Evolutionary conservation across 2,113 vertebrate species (phyloP).

Genomic region (Platysteira castanea): DNA sequence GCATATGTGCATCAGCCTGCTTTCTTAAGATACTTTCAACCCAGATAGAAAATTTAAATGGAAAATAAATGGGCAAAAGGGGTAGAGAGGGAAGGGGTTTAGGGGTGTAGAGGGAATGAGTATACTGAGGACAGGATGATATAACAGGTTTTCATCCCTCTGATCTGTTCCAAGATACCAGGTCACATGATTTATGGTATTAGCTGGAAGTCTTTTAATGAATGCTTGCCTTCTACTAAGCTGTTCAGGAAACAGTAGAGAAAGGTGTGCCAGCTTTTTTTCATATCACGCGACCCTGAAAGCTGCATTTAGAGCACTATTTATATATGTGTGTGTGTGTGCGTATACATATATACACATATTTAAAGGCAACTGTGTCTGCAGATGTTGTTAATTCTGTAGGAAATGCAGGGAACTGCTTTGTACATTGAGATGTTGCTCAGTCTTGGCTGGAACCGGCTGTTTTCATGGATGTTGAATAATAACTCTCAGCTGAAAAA

Average conservation of each 20-base stretch:
- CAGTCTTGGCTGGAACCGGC: not conserved
- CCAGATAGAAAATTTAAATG: not conserved
- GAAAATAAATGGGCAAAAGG: not conserved
- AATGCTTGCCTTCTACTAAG: not conserved
- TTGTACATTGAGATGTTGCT: not conserved
- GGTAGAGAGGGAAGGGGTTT: not conserved
- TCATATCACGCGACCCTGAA: not conserved
- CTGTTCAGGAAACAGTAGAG: not conserved
- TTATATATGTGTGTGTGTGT: fast-evolving
- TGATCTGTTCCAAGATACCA: not conserved
- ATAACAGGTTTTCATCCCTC: not conserved
- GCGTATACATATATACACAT: not conserved
- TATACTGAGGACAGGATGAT: not conserved
- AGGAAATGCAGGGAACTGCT: not conserved
- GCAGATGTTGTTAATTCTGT: not conserved
- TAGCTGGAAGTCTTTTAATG: not conserved
- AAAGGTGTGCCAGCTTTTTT: not conserved
- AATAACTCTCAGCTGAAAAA: not conserved
- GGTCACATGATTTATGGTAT: not conserved
- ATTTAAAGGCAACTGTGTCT: not conserved
- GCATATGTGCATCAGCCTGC: not conserved
- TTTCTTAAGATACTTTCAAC: not conserved
- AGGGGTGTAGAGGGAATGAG: not conserved
- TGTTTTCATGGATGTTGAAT: not conserved
- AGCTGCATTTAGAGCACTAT: not conserved